A percentile compares a stretch with the other conserved stretches of the same genome.
Evolutionary conservation across 1,140 invertebrate species (phyloP).

Genomic region (Drosophila auraria): DNA sequence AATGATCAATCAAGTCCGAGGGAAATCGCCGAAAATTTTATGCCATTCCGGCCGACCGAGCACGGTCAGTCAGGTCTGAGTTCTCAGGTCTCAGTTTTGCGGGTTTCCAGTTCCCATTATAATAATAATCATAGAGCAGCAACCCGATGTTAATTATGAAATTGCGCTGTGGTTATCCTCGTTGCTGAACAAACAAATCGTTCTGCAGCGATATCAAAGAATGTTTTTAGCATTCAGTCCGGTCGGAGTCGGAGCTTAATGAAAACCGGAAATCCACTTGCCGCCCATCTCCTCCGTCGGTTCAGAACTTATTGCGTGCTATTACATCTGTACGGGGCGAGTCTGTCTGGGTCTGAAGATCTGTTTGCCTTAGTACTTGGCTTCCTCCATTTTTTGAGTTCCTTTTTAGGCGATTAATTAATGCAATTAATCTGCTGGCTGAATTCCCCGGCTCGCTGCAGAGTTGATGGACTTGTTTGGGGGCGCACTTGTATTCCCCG

Average conservation of each 20-base stretch:
- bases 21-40: slow-evolving; percentile 70
- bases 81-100: too few relatives aligned
- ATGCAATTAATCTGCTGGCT: slow-evolving; percentile 80
- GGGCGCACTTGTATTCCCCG: slow-evolving; percentile 71
- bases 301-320: slow-evolving; percentile 51
- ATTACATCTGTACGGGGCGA: slow-evolving; percentile 30
- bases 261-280: slow-evolving; percentile 84
- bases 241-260: slow-evolving; percentile 54
- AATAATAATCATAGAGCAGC: slow-evolving; percentile 59
- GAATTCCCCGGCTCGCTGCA: slow-evolving; percentile 22
- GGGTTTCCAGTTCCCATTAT: slow-evolving; percentile 32
- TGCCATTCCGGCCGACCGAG: slow-evolving; percentile 59
- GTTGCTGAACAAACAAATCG: slow-evolving; percentile 70
- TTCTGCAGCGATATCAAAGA: slow-evolving; percentile 53
- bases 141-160: slow-evolving; percentile 74
- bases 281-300: slow-evolving; percentile 28
- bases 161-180: slow-evolving; percentile 52
- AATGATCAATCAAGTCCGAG: slow-evolving; percentile 81
- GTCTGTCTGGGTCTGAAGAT: slow-evolving; percentile 33
- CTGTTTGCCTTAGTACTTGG: slow-evolving; percentile 67
- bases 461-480: slow-evolving; percentile 74
- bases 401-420: slow-evolving; percentile 83
- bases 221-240: slow-evolving; percentile 56
- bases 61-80: slow-evolving; percentile 24
- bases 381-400: slow-evolving; percentile 40